Base-by-base conservation (phyloP, 2,113 vertebrate genomes). In the Sebastes schlegelii region DNA sequence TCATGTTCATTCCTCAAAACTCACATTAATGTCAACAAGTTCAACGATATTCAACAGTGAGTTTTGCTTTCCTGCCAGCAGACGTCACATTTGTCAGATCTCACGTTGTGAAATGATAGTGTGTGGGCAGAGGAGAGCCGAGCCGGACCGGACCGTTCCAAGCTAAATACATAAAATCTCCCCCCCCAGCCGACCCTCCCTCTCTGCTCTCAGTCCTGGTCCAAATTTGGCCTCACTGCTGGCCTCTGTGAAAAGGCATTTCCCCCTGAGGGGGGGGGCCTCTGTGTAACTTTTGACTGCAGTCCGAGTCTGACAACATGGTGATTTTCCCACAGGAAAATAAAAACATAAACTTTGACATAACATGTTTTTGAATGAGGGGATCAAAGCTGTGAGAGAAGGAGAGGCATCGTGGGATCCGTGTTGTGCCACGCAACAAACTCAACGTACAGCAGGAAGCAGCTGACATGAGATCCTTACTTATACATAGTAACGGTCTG, bases 251-350 rank as follows among this genome's bases (percentile, higher is more conserved):
- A 96, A 96, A 92, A 88, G 89, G 85, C 89, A 55, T 93, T 92
- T 96, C 95, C 96, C 96, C 92, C 87, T 90, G 62, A 80, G 66
- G 64, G 19, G 71, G 93, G 3, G 90, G 6, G n/a, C n/a, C 55
- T 88, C 72, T 73, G 67, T 58, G 62, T 61, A 93, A 94, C 86
- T 93, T 91, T 93, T 93, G 84, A 42, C 90, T 61, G 94, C 43
- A 10, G 49, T 64, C 65, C 52, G 77, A 90, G 94, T 95, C 96
- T 93, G 96, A 96, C 96, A 95, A 96, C 93, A 94, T 94, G 76
- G 88, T 82, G 88, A 96, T 95, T 96, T 97, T 97, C 97, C 97
- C 96, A 97, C 96, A 97, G 95, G 95, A 97, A 97, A 92, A 83
- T 42, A 78, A 89, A 95, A 83, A 55, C 83, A 88, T 75, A 89